Evolutionary conservation across 2,888 invertebrate genomes (phyloP).

Genomic region (Heliconius hortense): DNA sequence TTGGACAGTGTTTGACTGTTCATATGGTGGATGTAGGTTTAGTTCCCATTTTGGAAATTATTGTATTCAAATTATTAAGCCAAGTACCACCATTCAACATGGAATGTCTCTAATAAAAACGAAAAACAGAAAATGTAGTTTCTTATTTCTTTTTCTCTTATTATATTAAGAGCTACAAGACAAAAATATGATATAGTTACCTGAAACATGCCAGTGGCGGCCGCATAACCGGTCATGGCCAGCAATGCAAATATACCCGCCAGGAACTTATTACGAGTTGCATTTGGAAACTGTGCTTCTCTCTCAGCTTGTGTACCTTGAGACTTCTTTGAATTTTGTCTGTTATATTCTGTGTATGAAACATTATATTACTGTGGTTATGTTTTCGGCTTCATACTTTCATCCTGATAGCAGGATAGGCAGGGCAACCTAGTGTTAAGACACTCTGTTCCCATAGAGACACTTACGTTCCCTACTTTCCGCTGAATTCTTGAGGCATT

Average conservation of each 20-base stretch:
- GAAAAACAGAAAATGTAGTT: not conserved
- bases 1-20: too few species aligned
- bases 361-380: not conserved
- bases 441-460: too few species aligned
- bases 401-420: too few species aligned
- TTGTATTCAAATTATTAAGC: too few species aligned
- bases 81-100: too few species aligned
- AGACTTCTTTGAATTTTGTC: constrained; percentile 65
- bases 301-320: constrained; percentile 78
- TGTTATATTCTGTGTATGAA: constrained; percentile 65
- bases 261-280: constrained; percentile 85
- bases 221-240: constrained; percentile 88
- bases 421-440: too few species aligned
- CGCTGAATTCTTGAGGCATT: too few species aligned
- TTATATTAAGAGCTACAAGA: not conserved
- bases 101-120: too few species aligned
- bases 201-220: constrained; percentile 85
- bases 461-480: too few species aligned
- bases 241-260: constrained; percentile 85
- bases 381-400: too few species aligned
- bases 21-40: too few species aligned
- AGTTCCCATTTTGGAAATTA: too few species aligned
- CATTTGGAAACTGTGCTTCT: constrained; percentile 84
- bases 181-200: constrained; percentile 55
- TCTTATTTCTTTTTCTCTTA: not conserved